Percentiles rank a stretch among this genome's conserved stretches.
Evolutionary conservation across 2,113 vertebrate species (phyloP).

Genomic region (Gorilla gorilla): DNA sequence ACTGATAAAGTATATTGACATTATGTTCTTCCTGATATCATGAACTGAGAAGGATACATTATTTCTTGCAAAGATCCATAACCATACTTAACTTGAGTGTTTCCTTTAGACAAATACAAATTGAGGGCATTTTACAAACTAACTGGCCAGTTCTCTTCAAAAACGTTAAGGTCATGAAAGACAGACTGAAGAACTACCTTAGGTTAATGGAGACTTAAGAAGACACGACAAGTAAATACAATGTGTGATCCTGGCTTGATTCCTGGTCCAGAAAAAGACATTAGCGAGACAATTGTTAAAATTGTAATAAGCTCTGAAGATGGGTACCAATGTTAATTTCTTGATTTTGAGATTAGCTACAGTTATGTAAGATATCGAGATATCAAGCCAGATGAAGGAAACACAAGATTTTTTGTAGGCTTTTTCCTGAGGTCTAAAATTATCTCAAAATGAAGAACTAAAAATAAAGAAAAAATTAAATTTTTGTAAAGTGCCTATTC

Average conservation of each 20-base stretch:
- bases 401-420: not conserved
- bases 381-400: not conserved
- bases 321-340: not conserved
- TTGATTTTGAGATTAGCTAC: not conserved
- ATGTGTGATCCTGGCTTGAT: not conserved
- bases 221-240: not conserved
- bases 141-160: not conserved
- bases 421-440: not conserved
- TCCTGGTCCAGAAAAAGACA: not conserved
- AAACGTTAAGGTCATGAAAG: not conserved
- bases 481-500: not conserved
- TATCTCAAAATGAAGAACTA: constrained; percentile 33
- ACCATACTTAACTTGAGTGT: not conserved
- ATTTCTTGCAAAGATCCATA: not conserved
- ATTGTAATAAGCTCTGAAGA: not conserved
- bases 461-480: not conserved
- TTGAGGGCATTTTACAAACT: not conserved
- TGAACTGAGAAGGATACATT: not conserved
- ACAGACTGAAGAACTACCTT: not conserved
- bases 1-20: not conserved
- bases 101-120: not conserved
- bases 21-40: not conserved
- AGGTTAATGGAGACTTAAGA: not conserved
- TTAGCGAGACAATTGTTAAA: not conserved
- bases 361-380: not conserved